Evolutionary conservation across 2,888 invertebrate species (phyloP).

Genomic region (Andrena trimmerana): DNA sequence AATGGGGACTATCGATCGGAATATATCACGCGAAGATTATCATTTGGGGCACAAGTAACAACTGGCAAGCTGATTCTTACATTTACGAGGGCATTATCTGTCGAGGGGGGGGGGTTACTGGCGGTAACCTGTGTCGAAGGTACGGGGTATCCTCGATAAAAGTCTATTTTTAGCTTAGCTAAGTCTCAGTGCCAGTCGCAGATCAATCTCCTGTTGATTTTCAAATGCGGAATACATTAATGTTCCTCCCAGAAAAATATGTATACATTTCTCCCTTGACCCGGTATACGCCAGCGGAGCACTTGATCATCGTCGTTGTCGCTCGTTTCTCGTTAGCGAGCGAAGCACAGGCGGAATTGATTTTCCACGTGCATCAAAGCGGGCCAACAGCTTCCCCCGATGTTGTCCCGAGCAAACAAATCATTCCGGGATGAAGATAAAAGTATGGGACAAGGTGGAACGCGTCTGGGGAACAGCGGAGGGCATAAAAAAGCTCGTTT

Average conservation of each 20-base stretch:
- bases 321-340: conserved; percentile 10
- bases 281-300: not conserved
- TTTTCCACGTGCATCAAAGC: conserved; percentile 32
- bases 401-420: conserved; percentile 19
- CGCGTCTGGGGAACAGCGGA: conserved; percentile 5
- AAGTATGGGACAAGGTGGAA: conserved; percentile 37
- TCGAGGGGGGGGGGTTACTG: not conserved
- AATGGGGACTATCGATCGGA: conserved; percentile 25
- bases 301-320: not conserved
- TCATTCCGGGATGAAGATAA: conserved; percentile 22
- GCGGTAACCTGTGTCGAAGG: not conserved
- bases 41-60: not conserved
- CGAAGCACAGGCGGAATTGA: conserved; percentile 22
- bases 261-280: not conserved
- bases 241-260: not conserved
- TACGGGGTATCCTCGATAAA: conserved; percentile 12
- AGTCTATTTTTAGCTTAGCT: not conserved
- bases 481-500: conserved; percentile 29
- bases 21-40: not conserved
- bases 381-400: conserved; percentile 3
- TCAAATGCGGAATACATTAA: not conserved
- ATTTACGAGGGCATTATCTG: conserved; percentile 9
- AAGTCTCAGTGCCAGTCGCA: not conserved
- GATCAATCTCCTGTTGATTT: not conserved
- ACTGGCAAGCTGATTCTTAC: conserved; percentile 5